Conservation (phyloP, 2,113 vertebrate species). For the Craseonycteris thonglongyai region DNA sequence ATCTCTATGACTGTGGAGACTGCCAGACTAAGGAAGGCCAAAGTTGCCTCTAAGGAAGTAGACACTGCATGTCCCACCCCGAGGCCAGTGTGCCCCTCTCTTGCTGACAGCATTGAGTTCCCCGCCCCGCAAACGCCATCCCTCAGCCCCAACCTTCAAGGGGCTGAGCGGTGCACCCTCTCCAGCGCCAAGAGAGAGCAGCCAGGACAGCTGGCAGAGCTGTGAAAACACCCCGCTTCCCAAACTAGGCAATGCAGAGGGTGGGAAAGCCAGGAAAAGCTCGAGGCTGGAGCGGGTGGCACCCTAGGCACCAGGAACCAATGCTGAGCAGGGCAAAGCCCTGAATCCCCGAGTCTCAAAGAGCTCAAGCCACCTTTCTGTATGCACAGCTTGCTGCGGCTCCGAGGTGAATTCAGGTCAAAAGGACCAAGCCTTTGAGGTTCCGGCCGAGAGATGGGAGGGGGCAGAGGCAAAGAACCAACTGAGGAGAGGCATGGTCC, state of each 20-base stretch:
- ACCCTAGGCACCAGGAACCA: neutral
- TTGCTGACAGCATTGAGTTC: neutral
- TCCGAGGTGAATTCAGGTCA: conserved; percentile 65
- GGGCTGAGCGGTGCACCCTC: neutral
- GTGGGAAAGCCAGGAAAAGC: neutral
- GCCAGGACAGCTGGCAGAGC: neutral
- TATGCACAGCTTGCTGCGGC: neutral
- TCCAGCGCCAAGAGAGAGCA: neutral
- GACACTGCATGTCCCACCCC: neutral
- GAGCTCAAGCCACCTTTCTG: neutral
- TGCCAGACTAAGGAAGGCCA: neutral
- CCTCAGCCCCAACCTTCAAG: neutral
- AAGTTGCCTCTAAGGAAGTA: neutral
- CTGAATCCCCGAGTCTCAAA: neutral
- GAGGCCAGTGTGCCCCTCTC: neutral
- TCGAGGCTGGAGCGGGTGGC: neutral
- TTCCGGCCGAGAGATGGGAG: neutral
- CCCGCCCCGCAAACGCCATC: neutral
- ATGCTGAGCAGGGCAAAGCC: neutral
- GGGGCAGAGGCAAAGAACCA: neutral
- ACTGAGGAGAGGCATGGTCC: neutral
- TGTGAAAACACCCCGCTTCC: conserved; percentile 28
- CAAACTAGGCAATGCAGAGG: neutral
- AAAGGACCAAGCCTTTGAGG: conserved; percentile 3
- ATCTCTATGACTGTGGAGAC: neutral